Evolutionary conservation across 2,888 invertebrate genomes (phyloP), one percentile per base, ranked within the genome.

Genomic region (Hyposoter didymator): DNA sequence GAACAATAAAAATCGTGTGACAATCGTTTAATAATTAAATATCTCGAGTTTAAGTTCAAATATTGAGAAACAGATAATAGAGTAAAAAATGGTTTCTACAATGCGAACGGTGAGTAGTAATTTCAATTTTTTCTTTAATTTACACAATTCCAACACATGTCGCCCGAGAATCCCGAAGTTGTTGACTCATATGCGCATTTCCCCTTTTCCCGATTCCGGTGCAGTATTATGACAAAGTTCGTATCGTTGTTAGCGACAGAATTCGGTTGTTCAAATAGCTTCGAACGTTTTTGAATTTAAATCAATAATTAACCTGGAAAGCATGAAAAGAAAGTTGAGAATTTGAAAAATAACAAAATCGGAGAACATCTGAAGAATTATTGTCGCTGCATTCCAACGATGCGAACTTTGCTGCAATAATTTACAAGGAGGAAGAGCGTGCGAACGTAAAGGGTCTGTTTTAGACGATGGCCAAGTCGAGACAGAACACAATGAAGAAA

Each of bases 31-130:
- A 59, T 14, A 49, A 67, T 28, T 28, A 19, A 49, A 59, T 8
- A 32, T 43, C 45, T 47, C n/a, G 14, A 69, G 28, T 52, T 43
- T 7, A 19, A 45, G 28, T 62, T 32, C 2, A 6, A 47, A 49
- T 19, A 39, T 49, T 47, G 32, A 32, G 10, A 62, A 49, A 62
- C 39, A 72, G 62, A 64, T 79, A 39, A n/a, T 64, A 39, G 22
- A 22, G 28, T 35, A n/a, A 64, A 72, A 72, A 80, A 80, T 85
- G 85, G 70, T 79, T 78, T 75, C 70, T 17, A 59, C 70, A 70
- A 75, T 59, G 82, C 70, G 52, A 66, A 75, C 64, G 85, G 85
- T 85, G 72, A 85, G 85, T 85, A 75, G 64, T 10, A 64, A 64
- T 32, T 12, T 0, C 1, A 35, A 6, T 1, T 32, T 28, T 49